Base-by-base conservation (phyloP, 2,113 vertebrate species). In the Hucho hucho region DNA sequence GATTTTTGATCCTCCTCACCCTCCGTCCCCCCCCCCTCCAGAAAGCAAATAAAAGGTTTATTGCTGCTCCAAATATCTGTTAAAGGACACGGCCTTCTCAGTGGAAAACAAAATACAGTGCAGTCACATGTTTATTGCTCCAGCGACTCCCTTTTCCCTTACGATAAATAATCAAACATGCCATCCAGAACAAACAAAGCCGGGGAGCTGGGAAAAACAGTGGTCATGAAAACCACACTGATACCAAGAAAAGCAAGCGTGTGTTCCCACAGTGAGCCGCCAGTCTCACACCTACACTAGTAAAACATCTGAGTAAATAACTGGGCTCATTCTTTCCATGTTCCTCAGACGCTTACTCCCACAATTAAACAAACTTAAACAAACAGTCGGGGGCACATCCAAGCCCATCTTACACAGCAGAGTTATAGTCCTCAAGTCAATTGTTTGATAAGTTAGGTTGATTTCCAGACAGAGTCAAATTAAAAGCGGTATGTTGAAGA, bases 141-240 rank as follows among this genome's bases (percentile, higher is more conserved):
- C 91, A 93, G 94, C 94, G 93, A 95, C 95, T 96, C 95, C 96
- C 95, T 95, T 87, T 95, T 93, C 94, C 93, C 94, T 96, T 95
- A 95, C 95, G 94, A 97, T 96, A 98, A 97, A 97, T 97, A 97
- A 98, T 96, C 95, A 96, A 95, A 96, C 94, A 93, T 94, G 94
- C 93, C 93, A 94, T 97, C 96, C 95, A 98, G 95, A 96, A 95
- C 95, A 96, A 98, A 97, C 96, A 97, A 95, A 95, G 94, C 80
- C 82, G 87, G 80, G 81, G 87, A 90, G 87, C 92, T 87, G 92
- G 91, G 94, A 86, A 87, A 94, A 92, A 88, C 93, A 92, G 94
- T 91, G 94, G 94, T 94, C 94, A 94, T 94, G 93, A 96, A 94
- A 94, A 92, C 90, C 89, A 91, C 93, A 89, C 87, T 89, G 91